Conservation (phyloP, 2,888 invertebrate genomes). For the Leptinotarsa haldemani region DNA sequence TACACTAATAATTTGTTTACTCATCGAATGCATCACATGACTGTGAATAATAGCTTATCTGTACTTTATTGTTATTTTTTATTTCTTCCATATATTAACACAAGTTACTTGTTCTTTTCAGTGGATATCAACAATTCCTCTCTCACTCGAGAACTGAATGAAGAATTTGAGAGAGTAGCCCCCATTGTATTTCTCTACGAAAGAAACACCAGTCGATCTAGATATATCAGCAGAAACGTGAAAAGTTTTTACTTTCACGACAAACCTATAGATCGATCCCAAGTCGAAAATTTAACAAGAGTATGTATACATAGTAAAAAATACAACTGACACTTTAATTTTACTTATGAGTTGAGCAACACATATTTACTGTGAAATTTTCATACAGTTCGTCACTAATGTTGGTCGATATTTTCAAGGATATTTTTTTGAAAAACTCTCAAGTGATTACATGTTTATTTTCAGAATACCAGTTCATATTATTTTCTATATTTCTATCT, state of each 20-base stretch:
- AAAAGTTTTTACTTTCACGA: conserved; percentile 68
- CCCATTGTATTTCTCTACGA: conserved; percentile 76
- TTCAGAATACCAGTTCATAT: no score
- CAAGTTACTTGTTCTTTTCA: conserved; percentile 53
- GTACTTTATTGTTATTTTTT: background rate
- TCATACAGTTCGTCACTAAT: no score
- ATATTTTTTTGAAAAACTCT: no score
- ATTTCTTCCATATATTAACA: background rate
- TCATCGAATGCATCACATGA: no score
- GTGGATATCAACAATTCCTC: conserved; percentile 70
- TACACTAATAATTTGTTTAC: no score
- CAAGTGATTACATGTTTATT: no score
- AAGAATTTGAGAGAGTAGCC: conserved; percentile 72
- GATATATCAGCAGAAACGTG: conserved; percentile 68
- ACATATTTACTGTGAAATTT: no score
- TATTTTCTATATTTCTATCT: no score
- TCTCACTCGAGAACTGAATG: conserved; percentile 69
- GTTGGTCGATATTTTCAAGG: no score
- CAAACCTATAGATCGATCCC: conserved; percentile 61
- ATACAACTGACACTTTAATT: no score
- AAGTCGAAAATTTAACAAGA: conserved; percentile 64
- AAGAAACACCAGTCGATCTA: conserved; percentile 68
- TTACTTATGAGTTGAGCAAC: no score
- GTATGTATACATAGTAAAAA: conserved; percentile 49
- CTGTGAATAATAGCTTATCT: no score